These are phyloP conservation scores for Bubo bubo DNA, from an alignment of 2,113 vertebrate genomes.

Conservation along the genomic window DNA sequence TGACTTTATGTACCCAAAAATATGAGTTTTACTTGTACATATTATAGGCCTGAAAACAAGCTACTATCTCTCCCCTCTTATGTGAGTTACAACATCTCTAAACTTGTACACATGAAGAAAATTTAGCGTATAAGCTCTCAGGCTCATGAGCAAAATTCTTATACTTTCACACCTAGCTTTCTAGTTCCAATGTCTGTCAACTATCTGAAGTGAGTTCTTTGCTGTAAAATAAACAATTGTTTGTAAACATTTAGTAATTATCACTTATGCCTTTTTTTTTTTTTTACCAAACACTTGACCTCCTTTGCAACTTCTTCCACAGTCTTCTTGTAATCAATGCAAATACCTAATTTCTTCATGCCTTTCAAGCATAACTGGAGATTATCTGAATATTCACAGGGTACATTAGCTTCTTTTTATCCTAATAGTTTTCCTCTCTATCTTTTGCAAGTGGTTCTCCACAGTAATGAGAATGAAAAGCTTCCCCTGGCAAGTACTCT, in stretches of 20 bases:
- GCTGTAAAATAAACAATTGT: not conserved
- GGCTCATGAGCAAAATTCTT: not conserved
- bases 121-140: not conserved
- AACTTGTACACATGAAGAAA: not conserved
- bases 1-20: not conserved
- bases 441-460: not conserved
- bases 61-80: not conserved
- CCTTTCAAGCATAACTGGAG: not conserved
- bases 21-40: not conserved
- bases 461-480: not conserved
- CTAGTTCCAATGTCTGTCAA: not conserved
- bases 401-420: not conserved
- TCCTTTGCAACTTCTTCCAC: not conserved
- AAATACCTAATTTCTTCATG: not conserved
- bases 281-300: not conserved
- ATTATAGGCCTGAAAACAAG: not conserved
- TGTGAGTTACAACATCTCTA: not conserved
- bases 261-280: rapidly evolving
- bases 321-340: not conserved
- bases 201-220: not conserved
- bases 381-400: not conserved
- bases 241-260: not conserved
- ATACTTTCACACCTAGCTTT: not conserved
- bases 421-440: not conserved
- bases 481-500: not conserved